Evolutionary conservation across 1,140 invertebrate species (phyloP).

Genomic region (Meloidogyne exigua): DNA sequence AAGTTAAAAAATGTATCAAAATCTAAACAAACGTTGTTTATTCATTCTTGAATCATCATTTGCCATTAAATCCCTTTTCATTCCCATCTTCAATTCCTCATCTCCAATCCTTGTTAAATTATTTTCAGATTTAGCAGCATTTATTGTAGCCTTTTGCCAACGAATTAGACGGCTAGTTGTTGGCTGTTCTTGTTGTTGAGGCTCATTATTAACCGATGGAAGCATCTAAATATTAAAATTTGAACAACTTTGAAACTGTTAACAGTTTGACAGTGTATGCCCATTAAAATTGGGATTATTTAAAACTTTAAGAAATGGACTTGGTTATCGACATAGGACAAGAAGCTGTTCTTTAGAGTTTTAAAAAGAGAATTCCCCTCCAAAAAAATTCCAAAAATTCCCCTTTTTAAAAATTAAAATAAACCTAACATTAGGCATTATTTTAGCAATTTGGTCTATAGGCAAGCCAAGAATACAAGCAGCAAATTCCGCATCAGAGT

Average conservation of each 20-base stretch:
- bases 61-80: background rate
- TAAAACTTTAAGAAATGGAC: too few species aligned
- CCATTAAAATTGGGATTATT: too few species aligned
- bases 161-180: background rate
- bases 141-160: background rate
- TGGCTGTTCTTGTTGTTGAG: background rate
- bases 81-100: background rate
- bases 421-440: background rate
- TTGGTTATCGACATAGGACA: too few species aligned
- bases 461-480: constrained; percentile 23
- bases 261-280: background rate
- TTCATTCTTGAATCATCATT: background rate
- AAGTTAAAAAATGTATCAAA: background rate
- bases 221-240: background rate
- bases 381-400: background rate
- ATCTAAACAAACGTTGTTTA: background rate
- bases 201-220: background rate
- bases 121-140: background rate
- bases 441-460: background rate
- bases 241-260: background rate
- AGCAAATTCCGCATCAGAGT: constrained; percentile 33
- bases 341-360: background rate
- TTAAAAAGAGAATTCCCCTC: background rate
- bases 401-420: too few species aligned
- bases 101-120: background rate